These are phyloP conservation scores for Phrynocephalus forsythii DNA, from an alignment of 2,797 vertebrate genomes.

Conservation along the genomic window DNA sequence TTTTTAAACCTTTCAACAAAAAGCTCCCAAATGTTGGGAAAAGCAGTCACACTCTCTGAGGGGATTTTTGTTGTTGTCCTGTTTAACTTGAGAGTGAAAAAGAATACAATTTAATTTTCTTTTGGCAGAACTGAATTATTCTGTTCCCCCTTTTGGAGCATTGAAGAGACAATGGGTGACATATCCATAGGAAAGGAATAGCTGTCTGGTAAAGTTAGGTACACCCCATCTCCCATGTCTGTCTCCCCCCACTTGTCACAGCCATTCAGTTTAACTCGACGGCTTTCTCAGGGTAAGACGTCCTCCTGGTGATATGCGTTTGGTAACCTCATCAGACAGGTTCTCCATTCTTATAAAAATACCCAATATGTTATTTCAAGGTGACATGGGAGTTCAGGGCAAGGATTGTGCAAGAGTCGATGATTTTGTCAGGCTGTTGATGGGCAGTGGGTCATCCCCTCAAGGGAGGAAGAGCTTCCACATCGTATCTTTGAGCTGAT, in stretches of 20 bases:
- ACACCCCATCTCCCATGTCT: constrained; percentile 35
- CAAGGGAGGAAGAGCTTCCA: constrained; percentile 5
- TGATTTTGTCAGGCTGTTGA: constrained; percentile 44
- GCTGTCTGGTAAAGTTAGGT: constrained; percentile 53
- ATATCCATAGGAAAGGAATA: constrained; percentile 5
- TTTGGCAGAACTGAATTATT: constrained; percentile 16
- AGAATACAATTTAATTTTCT: constrained; percentile 20
- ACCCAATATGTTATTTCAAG: constrained; percentile 20
- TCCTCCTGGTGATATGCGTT: constrained; percentile 26
- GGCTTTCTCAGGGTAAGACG: not conserved
- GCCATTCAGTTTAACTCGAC: constrained; percentile 14
- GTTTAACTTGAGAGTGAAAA: not conserved
- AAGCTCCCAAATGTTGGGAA: not conserved
- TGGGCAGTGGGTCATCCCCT: constrained; percentile 28
- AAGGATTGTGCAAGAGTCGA: constrained; percentile 8
- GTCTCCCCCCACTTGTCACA: constrained; percentile 56
- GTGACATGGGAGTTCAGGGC: constrained; percentile 31
- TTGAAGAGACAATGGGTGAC: not conserved
- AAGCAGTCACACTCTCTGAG: not conserved
- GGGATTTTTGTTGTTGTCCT: not conserved
- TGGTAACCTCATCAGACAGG: constrained; percentile 21
- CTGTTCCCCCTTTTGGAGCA: fast-evolving
- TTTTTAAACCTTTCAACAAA: not conserved
- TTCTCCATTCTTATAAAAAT: constrained; percentile 43
- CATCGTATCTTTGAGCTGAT: not conserved